Percentiles rank a stretch among this genome's conserved stretches.
Conservation (phyloP, 2,888 invertebrate species). For the Andrena haemorrhoa region DNA sequence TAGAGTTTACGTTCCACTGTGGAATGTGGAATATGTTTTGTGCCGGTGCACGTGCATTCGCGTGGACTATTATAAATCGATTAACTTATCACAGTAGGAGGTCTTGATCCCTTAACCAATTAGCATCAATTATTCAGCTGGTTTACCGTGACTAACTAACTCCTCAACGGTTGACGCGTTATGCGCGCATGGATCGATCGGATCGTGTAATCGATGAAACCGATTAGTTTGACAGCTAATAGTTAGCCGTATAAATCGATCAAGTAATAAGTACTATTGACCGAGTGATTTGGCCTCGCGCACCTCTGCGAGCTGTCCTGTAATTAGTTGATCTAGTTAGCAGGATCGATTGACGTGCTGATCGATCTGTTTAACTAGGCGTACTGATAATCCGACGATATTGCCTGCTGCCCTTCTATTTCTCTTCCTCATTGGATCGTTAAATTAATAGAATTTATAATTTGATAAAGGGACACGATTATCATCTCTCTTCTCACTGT, state of each 20-base stretch:
- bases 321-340: constrained; percentile 47
- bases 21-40: constrained; percentile 17
- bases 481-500: no score
- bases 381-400: neutral
- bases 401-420: neutral
- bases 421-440: neutral
- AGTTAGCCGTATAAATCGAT: constrained; percentile 61
- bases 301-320: constrained; percentile 14
- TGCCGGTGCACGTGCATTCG: neutral
- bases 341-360: constrained; percentile 36
- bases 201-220: constrained; percentile 44
- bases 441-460: no score
- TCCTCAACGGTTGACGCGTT: constrained; percentile 50
- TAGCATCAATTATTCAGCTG: constrained; percentile 49
- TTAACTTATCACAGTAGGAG: constrained; percentile 45
- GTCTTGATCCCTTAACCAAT: constrained; percentile 39
- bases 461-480: no score
- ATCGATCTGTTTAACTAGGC: constrained; percentile 19
- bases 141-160: constrained; percentile 48
- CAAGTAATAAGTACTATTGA: constrained; percentile 44
- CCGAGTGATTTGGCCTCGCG: constrained; percentile 40
- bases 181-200: constrained; percentile 34
- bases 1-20: neutral
- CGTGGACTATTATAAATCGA: constrained; percentile 34
- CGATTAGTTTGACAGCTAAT: constrained; percentile 52